Evolutionary conservation across 2,113 vertebrate genomes (phyloP).

Genomic region (Camelus dromedarius): DNA sequence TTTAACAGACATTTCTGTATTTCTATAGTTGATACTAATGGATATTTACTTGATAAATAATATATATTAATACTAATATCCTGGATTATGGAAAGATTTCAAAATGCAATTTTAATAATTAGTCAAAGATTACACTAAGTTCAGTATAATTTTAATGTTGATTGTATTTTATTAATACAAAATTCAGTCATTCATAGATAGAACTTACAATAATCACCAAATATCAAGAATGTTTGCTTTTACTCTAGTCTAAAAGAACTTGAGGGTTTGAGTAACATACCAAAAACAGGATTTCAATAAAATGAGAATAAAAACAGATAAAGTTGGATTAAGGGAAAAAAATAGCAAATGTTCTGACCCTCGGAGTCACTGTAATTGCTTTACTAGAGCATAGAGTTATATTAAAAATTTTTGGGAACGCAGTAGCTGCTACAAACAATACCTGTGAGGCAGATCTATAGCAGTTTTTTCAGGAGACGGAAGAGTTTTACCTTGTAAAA

Average conservation of each 20-base stretch:
- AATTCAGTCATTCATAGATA: slow-evolving; percentile 9
- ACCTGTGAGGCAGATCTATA: not conserved
- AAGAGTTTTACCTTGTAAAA: not conserved
- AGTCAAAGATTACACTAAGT: not conserved
- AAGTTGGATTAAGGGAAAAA: slow-evolving; percentile 20
- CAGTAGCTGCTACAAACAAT: not conserved
- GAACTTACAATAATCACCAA: slow-evolving; percentile 42
- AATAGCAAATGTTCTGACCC: slow-evolving; percentile 38
- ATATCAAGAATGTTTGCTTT: slow-evolving; percentile 53
- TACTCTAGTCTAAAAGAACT: slow-evolving; percentile 27
- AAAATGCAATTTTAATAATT: slow-evolving; percentile 23
- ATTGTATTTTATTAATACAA: not conserved
- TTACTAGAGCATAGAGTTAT: not conserved
- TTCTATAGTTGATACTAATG: not conserved
- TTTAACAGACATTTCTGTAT: slow-evolving; percentile 15
- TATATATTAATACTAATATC: not conserved
- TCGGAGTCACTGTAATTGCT: not conserved
- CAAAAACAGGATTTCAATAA: slow-evolving; percentile 44
- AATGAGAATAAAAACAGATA: slow-evolving; percentile 55
- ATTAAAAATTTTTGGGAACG: not conserved
- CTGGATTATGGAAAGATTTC: not conserved
- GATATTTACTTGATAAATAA: not conserved
- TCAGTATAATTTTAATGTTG: slow-evolving; percentile 51
- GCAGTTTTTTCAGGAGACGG: not conserved
- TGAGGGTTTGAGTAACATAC: not conserved